These are phyloP conservation scores for Haliclystus octoradiatus DNA, from an alignment of 30 jellyfish, hydroid and myxozoan genomes.

Conservation along the genomic window DNA sequence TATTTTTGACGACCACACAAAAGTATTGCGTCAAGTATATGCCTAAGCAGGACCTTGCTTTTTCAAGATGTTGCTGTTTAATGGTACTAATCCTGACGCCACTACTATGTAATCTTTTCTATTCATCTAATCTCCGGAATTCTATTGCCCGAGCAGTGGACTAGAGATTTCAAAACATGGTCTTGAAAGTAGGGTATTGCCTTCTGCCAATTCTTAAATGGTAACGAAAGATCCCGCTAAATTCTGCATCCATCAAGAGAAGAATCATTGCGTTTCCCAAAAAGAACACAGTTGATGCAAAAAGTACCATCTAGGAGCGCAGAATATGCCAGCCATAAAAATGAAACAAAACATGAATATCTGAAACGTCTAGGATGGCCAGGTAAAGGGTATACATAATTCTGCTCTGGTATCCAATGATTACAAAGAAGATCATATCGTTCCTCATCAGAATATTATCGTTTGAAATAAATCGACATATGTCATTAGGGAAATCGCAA, in stretches of 20 bases:
- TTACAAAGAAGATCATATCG: background rate
- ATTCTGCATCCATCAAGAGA: slow-evolving; percentile 5
- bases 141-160: background rate
- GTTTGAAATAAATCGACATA: background rate
- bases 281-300: slow-evolving; percentile 24
- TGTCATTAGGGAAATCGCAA: background rate
- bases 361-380: background rate
- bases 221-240: slow-evolving; percentile 3
- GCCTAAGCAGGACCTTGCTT: background rate
- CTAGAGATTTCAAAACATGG: background rate
- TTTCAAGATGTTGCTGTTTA: background rate
- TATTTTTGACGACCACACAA: slow-evolving; percentile 31
- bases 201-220: slow-evolving; percentile 17
- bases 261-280: slow-evolving; percentile 6
- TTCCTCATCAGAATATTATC: background rate
- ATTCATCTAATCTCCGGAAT: background rate
- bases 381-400: background rate
- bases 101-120: background rate
- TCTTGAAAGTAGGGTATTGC: background rate
- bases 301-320: slow-evolving; percentile 23
- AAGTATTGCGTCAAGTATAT: slow-evolving; percentile 34
- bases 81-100: background rate
- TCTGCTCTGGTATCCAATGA: background rate
- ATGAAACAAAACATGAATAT: background rate
- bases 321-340: slow-evolving; percentile 28